These are phyloP conservation scores for Tauraco hartlaubi DNA, from an alignment of 2,797 vertebrate genomes.

Conservation along the genomic window DNA sequence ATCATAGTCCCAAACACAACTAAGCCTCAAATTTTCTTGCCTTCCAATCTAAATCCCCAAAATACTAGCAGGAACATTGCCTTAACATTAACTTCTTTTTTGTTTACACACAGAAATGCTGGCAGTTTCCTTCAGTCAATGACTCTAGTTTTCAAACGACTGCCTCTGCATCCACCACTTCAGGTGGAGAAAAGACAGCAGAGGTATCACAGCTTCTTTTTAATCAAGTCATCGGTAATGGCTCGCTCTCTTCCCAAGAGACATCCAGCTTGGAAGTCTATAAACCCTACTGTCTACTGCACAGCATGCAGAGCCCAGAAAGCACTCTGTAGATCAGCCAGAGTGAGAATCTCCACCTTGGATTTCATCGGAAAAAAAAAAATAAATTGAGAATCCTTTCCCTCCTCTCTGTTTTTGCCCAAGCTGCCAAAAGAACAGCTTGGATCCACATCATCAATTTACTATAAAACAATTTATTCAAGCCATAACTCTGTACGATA, in stretches of 20 bases:
- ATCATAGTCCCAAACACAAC: neutral
- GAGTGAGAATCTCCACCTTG: neutral
- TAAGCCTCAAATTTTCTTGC: neutral
- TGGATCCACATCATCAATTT: slow-evolving; percentile 30
- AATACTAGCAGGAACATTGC: neutral
- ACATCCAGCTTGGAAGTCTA: neutral
- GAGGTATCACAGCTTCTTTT: neutral
- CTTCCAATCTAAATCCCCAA: neutral
- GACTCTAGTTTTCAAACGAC: neutral
- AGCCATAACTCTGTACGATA: neutral
- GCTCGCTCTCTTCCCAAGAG: neutral
- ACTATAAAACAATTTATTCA: slow-evolving; percentile 15
- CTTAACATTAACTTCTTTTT: neutral
- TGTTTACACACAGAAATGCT: neutral
- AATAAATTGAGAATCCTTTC: neutral
- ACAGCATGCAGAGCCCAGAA: neutral
- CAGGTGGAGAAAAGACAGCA: neutral
- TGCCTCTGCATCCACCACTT: neutral
- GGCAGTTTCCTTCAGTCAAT: neutral
- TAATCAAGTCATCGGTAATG: neutral
- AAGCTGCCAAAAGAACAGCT: slow-evolving; percentile 35
- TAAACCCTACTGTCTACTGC: neutral
- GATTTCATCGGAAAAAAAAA: neutral
- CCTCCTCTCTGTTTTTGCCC: neutral
- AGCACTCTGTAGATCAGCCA: neutral